Evolutionary conservation across 2,113 vertebrate species (phyloP), one percentile per base, ranked within the genome.

Genomic region (Hippopotamus amphibius): DNA sequence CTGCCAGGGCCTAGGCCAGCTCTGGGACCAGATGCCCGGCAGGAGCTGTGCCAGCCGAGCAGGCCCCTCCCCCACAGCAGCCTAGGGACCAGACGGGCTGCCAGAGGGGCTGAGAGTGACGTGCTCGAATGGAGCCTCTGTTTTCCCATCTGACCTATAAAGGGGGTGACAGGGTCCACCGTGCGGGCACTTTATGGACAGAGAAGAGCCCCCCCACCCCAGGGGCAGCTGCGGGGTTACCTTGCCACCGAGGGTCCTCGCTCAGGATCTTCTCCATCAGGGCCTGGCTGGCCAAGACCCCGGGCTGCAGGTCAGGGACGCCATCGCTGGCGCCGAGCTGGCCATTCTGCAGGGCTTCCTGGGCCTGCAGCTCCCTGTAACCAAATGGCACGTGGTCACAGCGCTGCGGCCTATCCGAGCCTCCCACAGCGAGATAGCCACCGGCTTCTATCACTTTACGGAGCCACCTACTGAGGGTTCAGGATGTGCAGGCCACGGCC

Each of bases 171-270:
- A 15, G 46, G 28, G 28, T 37, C 74, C 16, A 19, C 28, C 0
- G 1, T 17, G 41, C 0, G 0, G 17, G 26, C 13, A 33, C 15
- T 22, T 41, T 15, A 2, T 16, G 37, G 12, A 65, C 41, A 82
- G 46, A 0, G 28, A 11, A 0, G 33, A 28, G 24, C 1, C 0
- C 7, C 7, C 15, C 48, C 3, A 2, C 66, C 57, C 50, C 5
- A 24, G 12, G 0, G 0, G 59, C 0, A 0, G 61, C 30, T 0
- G 0, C 4, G 3, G 66, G 12, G 53, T 98, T 98, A 99, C 99
- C 99, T 98, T 99, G 99, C 99, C 99, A 99, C 48, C 99, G 98
- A 55, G 99, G 99, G 97, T 99, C 99, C 98, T 99, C 99, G 22
- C 98, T 99, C 90, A 99, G 98, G 53, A 99, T 99, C 98, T 99